Base-by-base conservation (phyloP, 2,113 vertebrate species). In the Girardinichthys multiradiatus region DNA sequence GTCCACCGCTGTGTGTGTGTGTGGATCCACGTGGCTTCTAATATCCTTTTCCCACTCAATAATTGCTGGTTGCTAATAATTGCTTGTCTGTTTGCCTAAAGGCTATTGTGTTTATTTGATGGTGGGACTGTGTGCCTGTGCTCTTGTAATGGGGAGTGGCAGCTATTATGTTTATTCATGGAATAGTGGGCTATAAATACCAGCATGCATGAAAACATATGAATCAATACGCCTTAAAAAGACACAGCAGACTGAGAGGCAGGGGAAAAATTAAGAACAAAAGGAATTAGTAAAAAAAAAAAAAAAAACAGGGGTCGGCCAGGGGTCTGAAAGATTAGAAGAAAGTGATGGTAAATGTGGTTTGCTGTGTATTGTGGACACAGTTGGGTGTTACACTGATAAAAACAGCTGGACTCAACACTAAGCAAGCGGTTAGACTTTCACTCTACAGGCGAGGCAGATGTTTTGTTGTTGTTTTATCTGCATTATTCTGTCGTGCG, bases 51-150 rank as follows among this genome's bases (percentile, higher is more conserved):
- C 58, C 75, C 77, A 71, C 86, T 86, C 75, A 64, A 84, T 91
- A 89, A 91, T 91, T 88, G 76, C 70, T 72, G 84, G 83, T 80
- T 89, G 82, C 72, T 88, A 89, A 89, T 90, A 86, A 91, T 84
- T 84, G 86, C 87, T 87, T 77, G 87, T 83, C 85, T 82, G 76
- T 69, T 77, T 77, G 86, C 80, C 86, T 74, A 60, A 63, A 71
- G 88, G 87, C 89, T 79, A 80, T 88, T 86, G 87, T 84, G 79
- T 89, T 89, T 72, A 84, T 82, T 85, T 81, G 79, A 86, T 27
- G 27, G 59, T 74, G 70, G 4, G 39, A 69, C 63, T 61, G 58
- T 66, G 77, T 79, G 82, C 73, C 70, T 81, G 74, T 83, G 65
- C 78, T 79, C 80, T 66, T 72, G 63, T 67, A 61, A 65, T 35